Base-by-base conservation (phyloP, 37 sponge, comb jelly and placozoan species). In the Aplysina aerophoba region DNA sequence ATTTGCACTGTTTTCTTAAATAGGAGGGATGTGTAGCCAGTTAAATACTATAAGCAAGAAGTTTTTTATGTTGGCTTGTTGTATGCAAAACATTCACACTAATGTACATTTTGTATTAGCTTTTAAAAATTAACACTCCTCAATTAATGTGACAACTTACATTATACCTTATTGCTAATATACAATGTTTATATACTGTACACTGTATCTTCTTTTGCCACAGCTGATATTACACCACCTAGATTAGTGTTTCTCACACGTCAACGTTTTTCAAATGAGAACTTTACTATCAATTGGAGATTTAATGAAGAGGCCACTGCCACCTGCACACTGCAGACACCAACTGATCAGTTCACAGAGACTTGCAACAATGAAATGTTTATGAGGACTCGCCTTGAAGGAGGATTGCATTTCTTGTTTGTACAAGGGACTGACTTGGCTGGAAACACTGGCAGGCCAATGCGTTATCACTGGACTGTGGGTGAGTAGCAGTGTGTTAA, bases 401-500 rank as follows among this genome's bases (percentile, higher is more conserved):
- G 38, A 31, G 82, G 82, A 34, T 39, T 60, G 28, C 38, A 81
- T 34, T 57, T 59, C 0, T 28, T 81, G n/a, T 60, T 60, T 59
- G 27, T 81, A 1, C 59, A 30, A 41, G 59, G 33, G 15, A 81
- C 82, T 34, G 63, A 81, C 33, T 34, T 25, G 19, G 37, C 57
- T 33, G 82, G 82, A 58, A 59, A 81, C 27, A 36, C 62, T 38
- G 82, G 59, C 34, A 31, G 16, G 1, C 35, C 35, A 0, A 59
- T 24, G 57, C 28, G 59, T 60, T 59, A 81, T 31, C 28, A 30
- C 11, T 81, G 82, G 82, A 60, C 31, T 60, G 82, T 81, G 21
- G 82, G 82, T 81, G 59, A 53, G n/a, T n/a, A n/a, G n/a, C n/a
- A n/a, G 82, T 81, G 31, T 19, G 37, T 37, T 44, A 11, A n/a